Conservation (phyloP, 2,888 invertebrate genomes). For the Diabrotica balteata region DNA sequence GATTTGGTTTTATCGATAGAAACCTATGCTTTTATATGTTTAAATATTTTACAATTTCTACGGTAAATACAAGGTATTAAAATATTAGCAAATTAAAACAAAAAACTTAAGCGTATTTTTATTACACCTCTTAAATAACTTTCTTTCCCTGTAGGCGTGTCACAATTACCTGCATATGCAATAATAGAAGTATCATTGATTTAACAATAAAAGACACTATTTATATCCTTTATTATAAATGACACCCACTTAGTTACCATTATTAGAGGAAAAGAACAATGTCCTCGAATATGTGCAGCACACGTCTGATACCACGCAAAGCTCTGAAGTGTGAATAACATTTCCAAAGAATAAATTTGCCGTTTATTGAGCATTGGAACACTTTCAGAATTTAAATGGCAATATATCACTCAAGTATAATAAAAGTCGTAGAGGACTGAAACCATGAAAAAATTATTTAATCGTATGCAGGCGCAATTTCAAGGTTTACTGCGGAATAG, state of each 20-base stretch:
- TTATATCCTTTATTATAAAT: conserved; percentile 13
- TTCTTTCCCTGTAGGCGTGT: conserved; percentile 1
- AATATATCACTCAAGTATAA: conserved; percentile 11
- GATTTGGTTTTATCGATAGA: too few relatives aligned
- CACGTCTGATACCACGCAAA: conserved; percentile 20
- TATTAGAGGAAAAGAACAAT: conserved; percentile 6
- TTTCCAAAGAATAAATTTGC: conserved; percentile 8
- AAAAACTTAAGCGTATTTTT: neutral
- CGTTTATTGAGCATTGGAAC: conserved; percentile 14
- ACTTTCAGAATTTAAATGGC: conserved; percentile 15
- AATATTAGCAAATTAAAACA: neutral
- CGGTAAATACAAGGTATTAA: neutral
- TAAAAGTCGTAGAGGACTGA: conserved; percentile 8
- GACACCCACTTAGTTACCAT: conserved; percentile 6
- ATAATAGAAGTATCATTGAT: conserved; percentile 3
- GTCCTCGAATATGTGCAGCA: conserved; percentile 5
- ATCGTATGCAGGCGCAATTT: conserved; percentile 10
- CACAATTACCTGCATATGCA: neutral
- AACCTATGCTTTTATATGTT: too few relatives aligned
- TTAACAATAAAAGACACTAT: conserved; percentile 7
- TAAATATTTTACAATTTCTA: too few relatives aligned
- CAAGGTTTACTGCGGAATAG: conserved; percentile 8
- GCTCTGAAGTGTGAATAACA: conserved; percentile 16
- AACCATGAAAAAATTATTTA: conserved; percentile 4
- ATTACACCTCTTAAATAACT: neutral